Base-by-base conservation (phyloP, 2,888 invertebrate species). In the Callimorpha dominula region DNA sequence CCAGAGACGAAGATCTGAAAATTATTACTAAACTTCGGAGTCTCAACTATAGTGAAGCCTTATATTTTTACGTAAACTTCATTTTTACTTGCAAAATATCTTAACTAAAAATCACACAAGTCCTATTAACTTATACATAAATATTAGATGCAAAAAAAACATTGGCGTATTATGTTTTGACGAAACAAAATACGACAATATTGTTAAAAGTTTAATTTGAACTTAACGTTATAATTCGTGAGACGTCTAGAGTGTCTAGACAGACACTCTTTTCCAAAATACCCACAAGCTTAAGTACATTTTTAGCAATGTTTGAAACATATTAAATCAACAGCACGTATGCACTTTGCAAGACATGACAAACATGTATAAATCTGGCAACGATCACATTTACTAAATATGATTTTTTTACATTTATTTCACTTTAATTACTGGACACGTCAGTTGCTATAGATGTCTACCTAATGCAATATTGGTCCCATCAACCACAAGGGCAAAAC, bases 151-250 rank as follows among this genome's bases (percentile, higher is more conserved):
- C 49, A 77, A 78, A 73, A 77, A 31, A 80, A 89, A 90, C 88
- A 90, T 89, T 90, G 85, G 84, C 87, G 89, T 81, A 88, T 90
- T 90, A 83, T 78, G 86, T 88, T 88, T 52, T 71, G 60, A n/a
- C 15, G 62, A 73, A 89, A 89, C 86, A 80, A 85, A 89, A 90
- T 85, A 87, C 88, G 87, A 82, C 86, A 90, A 90, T 88, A 91
- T 90, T 88, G 80, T 76, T 77, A 72, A 74, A 77, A 78, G 73
- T 70, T 65, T 72, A 50, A 71, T 76, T 73, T 71, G 50, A 71
- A 52, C 77, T 66, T 68, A 77, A 72, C 49, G 62, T 73, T 69
- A 68, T 73, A 68, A 74, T 75, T 76, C 46, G 67, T 77, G 64
- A 68, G 68, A 66, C 60, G 68, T n/a, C n/a, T n/a, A n/a, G n/a